A percentile compares a stretch with the other conserved stretches of the same genome.
phyloP scores from a whole-genome alignment of 2,888 invertebrate genomes.

The Patella depressa region DNA sequence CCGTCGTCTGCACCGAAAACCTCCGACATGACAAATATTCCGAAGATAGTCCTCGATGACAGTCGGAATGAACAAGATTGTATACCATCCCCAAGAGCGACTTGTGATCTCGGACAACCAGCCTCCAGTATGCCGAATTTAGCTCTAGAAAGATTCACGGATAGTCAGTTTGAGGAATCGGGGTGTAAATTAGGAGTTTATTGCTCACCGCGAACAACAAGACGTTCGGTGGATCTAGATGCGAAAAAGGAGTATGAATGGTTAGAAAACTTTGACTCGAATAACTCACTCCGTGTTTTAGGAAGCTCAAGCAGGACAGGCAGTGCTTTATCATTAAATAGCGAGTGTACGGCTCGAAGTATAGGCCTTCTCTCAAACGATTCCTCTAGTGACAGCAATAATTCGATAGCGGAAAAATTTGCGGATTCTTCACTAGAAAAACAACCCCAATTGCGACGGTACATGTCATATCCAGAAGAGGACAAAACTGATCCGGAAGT shows the following conservation, averaged over 20 bases:
- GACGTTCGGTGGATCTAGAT: slow-evolving; percentile 49
- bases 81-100: background rate
- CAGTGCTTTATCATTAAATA: slow-evolving; percentile 57
- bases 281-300: slow-evolving; percentile 38
- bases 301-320: slow-evolving; percentile 49
- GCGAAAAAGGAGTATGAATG: slow-evolving; percentile 37
- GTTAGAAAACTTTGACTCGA: slow-evolving; percentile 34
- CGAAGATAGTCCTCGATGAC: slow-evolving; percentile 38
- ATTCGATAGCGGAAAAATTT: slow-evolving; percentile 23
- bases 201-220: slow-evolving; percentile 58
- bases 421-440: slow-evolving; percentile 15
- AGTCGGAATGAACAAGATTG: slow-evolving; percentile 10
- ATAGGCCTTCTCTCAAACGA: slow-evolving; percentile 63
- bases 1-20: slow-evolving; percentile 33
- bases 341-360: slow-evolving; percentile 60
- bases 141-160: slow-evolving; percentile 25
- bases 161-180: slow-evolving; percentile 20
- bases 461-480: slow-evolving; percentile 42
- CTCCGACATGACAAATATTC: slow-evolving; percentile 32
- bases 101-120: slow-evolving; percentile 42
- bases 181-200: slow-evolving; percentile 49
- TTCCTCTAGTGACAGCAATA: slow-evolving; percentile 40
- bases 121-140: slow-evolving; percentile 45
- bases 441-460: slow-evolving; percentile 32
- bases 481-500: slow-evolving; percentile 14